Percentiles rank a stretch among this genome's conserved stretches.
phyloP scores from a whole-genome alignment of 2,797 vertebrate species.

The Ptychobarbus kaznakovi region DNA sequence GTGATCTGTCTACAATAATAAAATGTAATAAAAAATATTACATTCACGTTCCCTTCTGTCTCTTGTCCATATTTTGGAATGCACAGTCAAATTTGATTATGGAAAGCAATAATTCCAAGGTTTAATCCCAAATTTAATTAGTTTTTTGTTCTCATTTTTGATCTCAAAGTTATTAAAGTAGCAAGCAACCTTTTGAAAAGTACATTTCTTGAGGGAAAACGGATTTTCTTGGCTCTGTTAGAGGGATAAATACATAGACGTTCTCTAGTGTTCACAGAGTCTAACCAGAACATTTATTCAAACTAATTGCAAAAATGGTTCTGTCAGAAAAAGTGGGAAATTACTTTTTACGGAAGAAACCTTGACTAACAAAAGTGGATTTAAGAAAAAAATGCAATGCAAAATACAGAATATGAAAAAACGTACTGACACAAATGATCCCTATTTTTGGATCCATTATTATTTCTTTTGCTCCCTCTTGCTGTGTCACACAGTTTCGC shows the following conservation, averaged over 20 bases:
- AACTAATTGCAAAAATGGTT: background rate
- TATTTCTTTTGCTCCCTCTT: background rate
- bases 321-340: background rate
- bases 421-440: background rate
- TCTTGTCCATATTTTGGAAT: background rate
- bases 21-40: background rate
- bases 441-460: constrained; percentile 5
- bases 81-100: background rate
- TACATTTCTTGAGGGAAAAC: background rate
- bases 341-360: background rate
- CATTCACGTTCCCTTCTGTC: background rate
- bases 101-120: background rate
- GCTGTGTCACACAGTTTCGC: constrained; percentile 20
- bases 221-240: background rate
- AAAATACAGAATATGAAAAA: background rate
- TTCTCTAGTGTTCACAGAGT: background rate
- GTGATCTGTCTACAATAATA: background rate
- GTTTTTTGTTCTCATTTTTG: background rate
- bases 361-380: background rate
- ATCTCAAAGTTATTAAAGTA: constrained; percentile 27
- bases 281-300: background rate
- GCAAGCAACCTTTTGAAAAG: background rate
- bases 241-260: background rate
- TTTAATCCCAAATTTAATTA: background rate
- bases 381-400: background rate